Conservation (phyloP, 2,888 invertebrate genomes). For the Nomada fucata region DNA sequence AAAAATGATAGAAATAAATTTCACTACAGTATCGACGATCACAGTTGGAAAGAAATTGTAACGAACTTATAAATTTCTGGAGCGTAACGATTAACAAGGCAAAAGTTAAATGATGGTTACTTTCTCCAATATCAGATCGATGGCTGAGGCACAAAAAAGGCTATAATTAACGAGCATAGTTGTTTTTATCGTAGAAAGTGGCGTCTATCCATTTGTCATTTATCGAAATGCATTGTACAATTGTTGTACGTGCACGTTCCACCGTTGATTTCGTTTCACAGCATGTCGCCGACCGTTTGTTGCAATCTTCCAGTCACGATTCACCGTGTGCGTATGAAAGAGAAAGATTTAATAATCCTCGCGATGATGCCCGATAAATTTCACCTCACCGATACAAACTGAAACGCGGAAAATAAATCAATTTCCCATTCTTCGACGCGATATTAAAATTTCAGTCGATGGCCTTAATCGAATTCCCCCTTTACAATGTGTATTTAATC, state of each 20-base stretch:
- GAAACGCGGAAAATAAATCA: conserved; percentile 16
- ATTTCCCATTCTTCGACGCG: conserved; percentile 10
- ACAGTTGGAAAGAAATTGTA: neutral
- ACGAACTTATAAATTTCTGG: no score
- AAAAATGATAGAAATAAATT: no score
- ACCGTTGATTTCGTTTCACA: conserved; percentile 1
- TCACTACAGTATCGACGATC: neutral
- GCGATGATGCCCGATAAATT: conserved; percentile 12
- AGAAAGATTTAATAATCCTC: conserved; percentile 31
- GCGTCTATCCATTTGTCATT: neutral
- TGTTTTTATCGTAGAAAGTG: neutral
- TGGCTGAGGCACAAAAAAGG: neutral
- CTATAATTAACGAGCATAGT: conserved; percentile 1
- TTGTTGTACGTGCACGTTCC: neutral
- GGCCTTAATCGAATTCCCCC: neutral
- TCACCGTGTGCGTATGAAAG: conserved; percentile 9
- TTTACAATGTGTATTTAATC: neutral
- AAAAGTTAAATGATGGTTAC: neutral
- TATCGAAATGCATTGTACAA: neutral
- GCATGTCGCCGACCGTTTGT: neutral
- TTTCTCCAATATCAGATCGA: neutral
- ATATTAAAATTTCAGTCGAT: conserved; percentile 5
- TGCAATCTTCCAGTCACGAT: conserved; percentile 21
- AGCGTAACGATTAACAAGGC: neutral
- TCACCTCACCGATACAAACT: neutral